These are phyloP conservation scores for Pelodiscus sinensis DNA, from an alignment of 2,113 vertebrate species.

Conservation along the genomic window DNA sequence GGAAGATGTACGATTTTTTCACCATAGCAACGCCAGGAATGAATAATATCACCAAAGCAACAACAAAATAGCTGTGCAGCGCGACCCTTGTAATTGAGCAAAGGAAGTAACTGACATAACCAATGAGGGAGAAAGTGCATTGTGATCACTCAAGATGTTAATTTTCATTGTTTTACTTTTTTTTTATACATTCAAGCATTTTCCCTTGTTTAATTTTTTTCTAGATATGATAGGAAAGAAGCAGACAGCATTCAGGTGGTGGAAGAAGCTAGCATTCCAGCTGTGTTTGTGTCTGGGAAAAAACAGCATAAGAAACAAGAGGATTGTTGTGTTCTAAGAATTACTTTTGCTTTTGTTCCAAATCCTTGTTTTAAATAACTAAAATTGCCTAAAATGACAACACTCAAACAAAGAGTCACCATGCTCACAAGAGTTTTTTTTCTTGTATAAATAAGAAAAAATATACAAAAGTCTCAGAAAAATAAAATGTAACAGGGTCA, in stretches of 20 bases:
- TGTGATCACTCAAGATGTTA: constrained; percentile 3
- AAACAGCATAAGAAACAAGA: background rate
- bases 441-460: constrained; percentile 16
- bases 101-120: constrained; percentile 37
- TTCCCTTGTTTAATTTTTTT: background rate
- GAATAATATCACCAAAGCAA: constrained; percentile 22
- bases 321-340: constrained; percentile 26
- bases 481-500: background rate
- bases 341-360: background rate
- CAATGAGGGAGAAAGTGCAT: constrained; percentile 32
- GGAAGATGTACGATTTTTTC: constrained; percentile 36
- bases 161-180: constrained; percentile 45
- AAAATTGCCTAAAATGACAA: constrained; percentile 44
- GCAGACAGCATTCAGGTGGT: background rate
- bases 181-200: constrained; percentile 17
- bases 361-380: constrained; percentile 48
- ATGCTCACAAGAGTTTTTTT: background rate
- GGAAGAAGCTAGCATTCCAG: constrained; percentile 34
- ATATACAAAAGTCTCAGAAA: background rate
- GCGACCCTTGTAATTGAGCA: constrained; percentile 34
- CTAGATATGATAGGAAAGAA: background rate
- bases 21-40: constrained; percentile 22
- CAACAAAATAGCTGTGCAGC: background rate
- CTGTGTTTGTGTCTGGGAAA: constrained; percentile 33
- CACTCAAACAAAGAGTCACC: background rate